Evolutionary conservation across 2,888 invertebrate species (phyloP), one percentile per base, ranked within the genome.

Genomic region (Pecten maximus): DNA sequence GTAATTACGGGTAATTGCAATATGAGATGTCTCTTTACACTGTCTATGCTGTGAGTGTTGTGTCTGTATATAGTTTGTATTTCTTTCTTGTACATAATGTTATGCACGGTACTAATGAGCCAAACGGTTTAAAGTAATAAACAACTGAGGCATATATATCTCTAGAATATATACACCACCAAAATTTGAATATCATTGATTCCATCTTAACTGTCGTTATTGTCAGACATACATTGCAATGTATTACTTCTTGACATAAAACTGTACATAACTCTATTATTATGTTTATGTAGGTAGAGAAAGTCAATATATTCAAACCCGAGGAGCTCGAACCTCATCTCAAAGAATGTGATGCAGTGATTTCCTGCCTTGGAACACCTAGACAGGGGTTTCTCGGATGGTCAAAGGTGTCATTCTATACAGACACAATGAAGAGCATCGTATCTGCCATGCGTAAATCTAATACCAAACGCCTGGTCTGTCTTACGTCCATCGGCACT

Each of bases 351-450:
- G 87, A 87, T n/a, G 87, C 87, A 8, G 87, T 87, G 87, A 23
- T 87, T 16, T 87, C 87, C 23, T 87, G 87, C 19, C 87, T 87
- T 12, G 87, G 87, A n/a, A 87, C 87, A 40, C 8, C 8, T n/a
- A 28, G 12, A 35, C 87, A 40, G 12, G 87, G 87, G 0, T 87
- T 87, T 28, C 87, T 87, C 6, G 87, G 87, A 40, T 16, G 87
- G 87, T 87, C 87, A 6, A 87, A 40, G n/a, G 44, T 87, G 28
- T 40, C 40, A 10, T 87, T 87, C 40, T 87, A 87, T 19, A 44
- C 40, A n/a, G 87, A 87, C n/a, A 40, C 87, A 40, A 87, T 87
- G 12, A 87, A 87, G 87, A 40, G 40, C n/a, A 87, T 87, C 39
- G 44, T 44, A 23, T 16, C 40, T 10, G 87, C 87, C n/a, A 87